Evolutionary conservation across 2,888 invertebrate species (phyloP), one percentile per base, ranked within the genome.

Genomic region (Apamea anceps): DNA sequence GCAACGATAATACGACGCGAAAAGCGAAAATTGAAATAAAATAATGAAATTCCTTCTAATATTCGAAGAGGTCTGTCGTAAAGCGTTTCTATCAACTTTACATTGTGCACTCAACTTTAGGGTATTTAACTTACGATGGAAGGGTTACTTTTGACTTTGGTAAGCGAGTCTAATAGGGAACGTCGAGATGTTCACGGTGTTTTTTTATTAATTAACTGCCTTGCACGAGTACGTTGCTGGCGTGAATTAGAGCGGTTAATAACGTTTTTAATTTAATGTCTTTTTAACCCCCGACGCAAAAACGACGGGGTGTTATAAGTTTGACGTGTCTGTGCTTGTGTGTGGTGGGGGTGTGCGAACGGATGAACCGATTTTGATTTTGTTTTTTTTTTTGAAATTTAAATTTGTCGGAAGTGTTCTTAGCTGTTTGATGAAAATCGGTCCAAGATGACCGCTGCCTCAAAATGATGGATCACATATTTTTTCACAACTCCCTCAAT

Each of bases 11-110:
- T 90, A 86, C 75, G 86, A 90, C 89, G 90, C 90, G 91, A 92
- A 92, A 92, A 89, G 91, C 84, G 90, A 91, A 91, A 91, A 92
- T 92, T 92, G 87, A 92, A 90, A 92, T 91, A 91, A 92, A 91
- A 92, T 92, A 87, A 81, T 78, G 74, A 89, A 90, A 91, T 92
- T 90, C 80, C 72, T 57, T 75, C 54, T 87, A 90, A 88, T 89
- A 87, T 90, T 90, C 85, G 79, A 81, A 80, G 86, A 88, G 87
- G 85, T 89, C 86, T 88, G 86, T 90, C 87, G 85, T 84, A 86
- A 85, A 86, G 85, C 83, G 62, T 89, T 86, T 85, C 85, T 85
- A 81, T 79, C 85, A 87, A 91, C 79, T 88, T 91, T 85, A 78
- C 80, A 84, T 80, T 90, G 88, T 89, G 88, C 86, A 90, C 79